Percentiles rank a stretch among this genome's conserved stretches.
These are phyloP conservation scores for Brachypteracias leptosomus DNA, from an alignment of 2,113 vertebrate species.

Conservation along the genomic window DNA sequence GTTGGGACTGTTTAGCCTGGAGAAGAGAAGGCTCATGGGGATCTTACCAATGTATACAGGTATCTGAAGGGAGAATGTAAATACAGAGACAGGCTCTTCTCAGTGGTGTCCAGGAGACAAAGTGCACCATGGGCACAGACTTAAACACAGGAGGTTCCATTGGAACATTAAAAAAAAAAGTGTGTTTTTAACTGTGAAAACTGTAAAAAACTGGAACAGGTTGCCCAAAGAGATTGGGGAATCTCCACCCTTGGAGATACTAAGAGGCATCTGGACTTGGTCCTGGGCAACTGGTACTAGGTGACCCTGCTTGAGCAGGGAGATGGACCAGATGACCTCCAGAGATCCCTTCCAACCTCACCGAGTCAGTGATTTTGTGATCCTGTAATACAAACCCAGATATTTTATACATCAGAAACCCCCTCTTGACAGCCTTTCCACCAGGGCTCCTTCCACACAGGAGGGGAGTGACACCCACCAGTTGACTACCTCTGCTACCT, in stretches of 20 bases:
- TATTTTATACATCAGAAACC: not conserved
- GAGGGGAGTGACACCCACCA: not conserved
- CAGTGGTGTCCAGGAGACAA: not conserved
- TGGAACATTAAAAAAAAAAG: not conserved
- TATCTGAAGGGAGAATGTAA: not conserved
- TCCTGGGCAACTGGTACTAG: not conserved
- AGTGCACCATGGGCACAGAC: not conserved
- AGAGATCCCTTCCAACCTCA: slow-evolving; percentile 41
- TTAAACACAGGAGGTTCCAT: not conserved
- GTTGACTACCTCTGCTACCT: not conserved
- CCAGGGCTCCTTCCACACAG: not conserved
- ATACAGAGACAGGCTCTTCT: not conserved
- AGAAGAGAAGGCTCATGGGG: not conserved
- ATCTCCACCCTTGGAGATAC: slow-evolving; percentile 10
- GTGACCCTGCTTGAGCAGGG: not conserved
- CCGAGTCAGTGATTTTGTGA: slow-evolving; percentile 18
- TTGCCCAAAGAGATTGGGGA: not conserved
- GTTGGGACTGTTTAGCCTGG: not conserved
- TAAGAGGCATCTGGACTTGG: slow-evolving; percentile 9
- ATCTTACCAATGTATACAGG: not conserved
- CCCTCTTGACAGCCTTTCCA: not conserved
- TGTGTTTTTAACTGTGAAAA: not conserved
- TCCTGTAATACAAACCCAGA: slow-evolving; percentile 59
- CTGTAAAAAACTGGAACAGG: not conserved
- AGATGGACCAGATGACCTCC: not conserved